Percentiles rank a stretch among this genome's conserved stretches.
Evolutionary conservation across 2,113 vertebrate genomes (phyloP).

Genomic region (Argyrosomus japonicus): DNA sequence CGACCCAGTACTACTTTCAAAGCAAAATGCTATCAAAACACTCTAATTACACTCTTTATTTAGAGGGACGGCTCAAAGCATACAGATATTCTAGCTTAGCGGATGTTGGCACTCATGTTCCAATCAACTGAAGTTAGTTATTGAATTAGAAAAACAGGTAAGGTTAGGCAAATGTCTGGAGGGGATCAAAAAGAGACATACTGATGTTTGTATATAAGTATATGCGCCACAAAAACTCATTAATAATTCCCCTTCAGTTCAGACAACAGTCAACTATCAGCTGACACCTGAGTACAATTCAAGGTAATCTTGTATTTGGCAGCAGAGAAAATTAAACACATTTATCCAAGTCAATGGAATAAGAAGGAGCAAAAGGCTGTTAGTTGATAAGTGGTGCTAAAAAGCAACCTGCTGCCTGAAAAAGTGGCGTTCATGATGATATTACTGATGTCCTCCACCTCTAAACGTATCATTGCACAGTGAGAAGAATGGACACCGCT

Average conservation of each 20-base stretch:
- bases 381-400: background rate
- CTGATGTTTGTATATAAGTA: background rate
- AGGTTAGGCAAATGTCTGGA: background rate
- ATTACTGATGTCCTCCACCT: background rate
- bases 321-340: too few species aligned
- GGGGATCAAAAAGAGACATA: background rate
- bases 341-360: too few species aligned
- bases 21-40: background rate
- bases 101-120: background rate
- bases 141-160: too few species aligned
- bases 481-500: background rate
- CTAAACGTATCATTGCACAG: background rate
- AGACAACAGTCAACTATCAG: background rate
- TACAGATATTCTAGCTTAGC: background rate
- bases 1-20: background rate
- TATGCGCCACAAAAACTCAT: background rate
- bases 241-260: background rate
- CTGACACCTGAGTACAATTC: background rate
- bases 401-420: background rate
- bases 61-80: background rate
- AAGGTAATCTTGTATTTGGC: background rate
- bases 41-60: background rate
- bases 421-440: background rate
- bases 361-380: background rate
- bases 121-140: too few species aligned